Evolutionary conservation across 1,140 invertebrate genomes (phyloP).

Genomic region (Plutomurus gul): DNA sequence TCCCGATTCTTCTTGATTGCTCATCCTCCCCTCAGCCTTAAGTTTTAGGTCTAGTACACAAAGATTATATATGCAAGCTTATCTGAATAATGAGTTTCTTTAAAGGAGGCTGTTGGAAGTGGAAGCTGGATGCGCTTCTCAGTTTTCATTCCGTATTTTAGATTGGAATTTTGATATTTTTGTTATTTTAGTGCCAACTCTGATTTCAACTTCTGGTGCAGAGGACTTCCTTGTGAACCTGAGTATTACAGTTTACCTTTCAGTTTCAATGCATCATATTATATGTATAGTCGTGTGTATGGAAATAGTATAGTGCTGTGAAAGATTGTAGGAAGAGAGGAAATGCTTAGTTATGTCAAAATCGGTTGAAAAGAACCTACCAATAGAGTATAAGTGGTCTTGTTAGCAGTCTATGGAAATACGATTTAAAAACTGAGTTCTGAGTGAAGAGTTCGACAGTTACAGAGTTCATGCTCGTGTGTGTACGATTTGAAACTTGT

Average conservation of each 20-base stretch:
- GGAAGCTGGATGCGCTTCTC: neutral
- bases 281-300: no score
- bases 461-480: slow-evolving; percentile 18
- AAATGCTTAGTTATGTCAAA: no score
- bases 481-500: neutral
- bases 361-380: no score
- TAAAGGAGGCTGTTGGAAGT: neutral
- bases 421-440: neutral
- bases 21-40: no score
- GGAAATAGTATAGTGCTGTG: no score
- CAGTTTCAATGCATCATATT: no score
- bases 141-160: slow-evolving; percentile 9
- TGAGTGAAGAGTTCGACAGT: neutral
- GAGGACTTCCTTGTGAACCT: no score
- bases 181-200: slow-evolving; percentile 33
- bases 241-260: no score
- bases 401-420: slow-evolving; percentile 1
- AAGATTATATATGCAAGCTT: neutral
- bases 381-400: slow-evolving; percentile 28
- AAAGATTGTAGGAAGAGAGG: no score
- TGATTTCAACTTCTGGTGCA: neutral
- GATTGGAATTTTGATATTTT: slow-evolving; percentile 30
- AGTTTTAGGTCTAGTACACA: no score
- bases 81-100: neutral
- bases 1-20: neutral